A percentile compares a stretch with the other conserved stretches of the same genome.
These are phyloP conservation scores for Paedocypris micromegethes DNA, from an alignment of 2,797 vertebrate genomes.

Conservation along the genomic window DNA sequence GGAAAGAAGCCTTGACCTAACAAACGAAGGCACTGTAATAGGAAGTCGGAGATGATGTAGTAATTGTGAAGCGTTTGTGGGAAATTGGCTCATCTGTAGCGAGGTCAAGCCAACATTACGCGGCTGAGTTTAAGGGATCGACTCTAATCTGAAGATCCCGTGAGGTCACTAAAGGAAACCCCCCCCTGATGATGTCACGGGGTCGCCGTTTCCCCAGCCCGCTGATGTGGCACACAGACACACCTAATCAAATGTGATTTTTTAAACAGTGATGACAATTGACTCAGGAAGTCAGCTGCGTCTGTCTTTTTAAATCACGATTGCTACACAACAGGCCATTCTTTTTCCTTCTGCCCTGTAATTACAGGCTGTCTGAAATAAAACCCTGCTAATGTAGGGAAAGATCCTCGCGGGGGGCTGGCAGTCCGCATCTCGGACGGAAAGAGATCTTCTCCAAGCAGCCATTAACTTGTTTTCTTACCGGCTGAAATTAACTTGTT, in stretches of 20 bases:
- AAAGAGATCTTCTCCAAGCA: constrained; percentile 32
- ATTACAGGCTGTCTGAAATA: constrained; percentile 48
- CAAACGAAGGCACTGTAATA: too few relatives aligned
- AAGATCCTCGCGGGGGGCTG: constrained; percentile 31
- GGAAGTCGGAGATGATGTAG: constrained; percentile 11
- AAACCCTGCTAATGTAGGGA: constrained; percentile 51
- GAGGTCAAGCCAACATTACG: constrained; percentile 35
- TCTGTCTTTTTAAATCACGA: constrained; percentile 35
- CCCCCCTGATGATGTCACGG: constrained; percentile 29
- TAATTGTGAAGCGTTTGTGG: constrained; percentile 33
- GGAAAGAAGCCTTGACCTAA: too few relatives aligned
- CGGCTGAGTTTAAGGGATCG: constrained; percentile 27
- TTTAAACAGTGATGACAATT: neutral
- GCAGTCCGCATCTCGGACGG: neutral
- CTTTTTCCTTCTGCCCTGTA: constrained; percentile 42
- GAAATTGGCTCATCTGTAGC: constrained; percentile 28
- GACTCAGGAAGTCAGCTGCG: neutral
- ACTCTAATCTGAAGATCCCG: constrained; percentile 27
- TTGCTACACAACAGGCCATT: constrained; percentile 15
- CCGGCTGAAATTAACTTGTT: constrained; percentile 25
- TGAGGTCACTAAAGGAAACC: constrained; percentile 28
- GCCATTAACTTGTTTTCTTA: constrained; percentile 48
- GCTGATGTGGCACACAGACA: constrained; percentile 3
- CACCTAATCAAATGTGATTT: neutral
- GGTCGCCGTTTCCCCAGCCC: constrained; percentile 16